Conservation (phyloP, 2,888 invertebrate species). For the Ophraella communa region DNA sequence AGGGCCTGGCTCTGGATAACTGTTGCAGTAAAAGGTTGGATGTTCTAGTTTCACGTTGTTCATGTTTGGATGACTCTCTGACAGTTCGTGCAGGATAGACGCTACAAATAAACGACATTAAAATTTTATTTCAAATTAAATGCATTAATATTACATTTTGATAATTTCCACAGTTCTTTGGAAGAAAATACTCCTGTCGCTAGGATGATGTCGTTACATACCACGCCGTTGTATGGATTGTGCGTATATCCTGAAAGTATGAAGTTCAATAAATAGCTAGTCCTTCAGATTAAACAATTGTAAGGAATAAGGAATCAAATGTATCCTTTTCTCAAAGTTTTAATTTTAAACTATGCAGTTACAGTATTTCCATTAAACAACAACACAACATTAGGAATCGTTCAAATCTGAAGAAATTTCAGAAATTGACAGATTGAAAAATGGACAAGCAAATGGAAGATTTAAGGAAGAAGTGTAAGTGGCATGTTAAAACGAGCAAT, state of each 20-base stretch:
- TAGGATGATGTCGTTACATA: conserved; percentile 99
- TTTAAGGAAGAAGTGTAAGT: no score
- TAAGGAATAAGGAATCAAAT: background rate
- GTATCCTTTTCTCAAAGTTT: no score
- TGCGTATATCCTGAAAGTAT: conserved; percentile 77
- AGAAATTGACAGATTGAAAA: no score
- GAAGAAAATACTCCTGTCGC: conserved; percentile 99
- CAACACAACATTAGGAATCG: no score
- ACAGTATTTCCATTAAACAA: no score
- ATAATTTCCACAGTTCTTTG: conserved; percentile 98
- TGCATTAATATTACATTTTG: conserved; percentile 69
- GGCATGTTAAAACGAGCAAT: no score
- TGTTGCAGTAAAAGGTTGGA: conserved; percentile 81
- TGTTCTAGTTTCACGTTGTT: conserved; percentile 84
- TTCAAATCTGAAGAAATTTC: no score
- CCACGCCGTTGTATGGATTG: conserved; percentile 98
- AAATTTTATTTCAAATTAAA: conserved; percentile 15
- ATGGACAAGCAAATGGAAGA: no score
- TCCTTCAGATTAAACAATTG: background rate
- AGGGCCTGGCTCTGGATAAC: conserved; percentile 75
- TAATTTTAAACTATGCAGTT: no score
- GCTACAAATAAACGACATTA: conserved; percentile 65
- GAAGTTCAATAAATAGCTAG: conserved; percentile 5
- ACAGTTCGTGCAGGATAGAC: conserved; percentile 91
- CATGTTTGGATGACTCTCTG: conserved; percentile 70